These are phyloP conservation scores for Phycodurus eques DNA, from an alignment of 2,113 vertebrate species.

Conservation along the genomic window DNA sequence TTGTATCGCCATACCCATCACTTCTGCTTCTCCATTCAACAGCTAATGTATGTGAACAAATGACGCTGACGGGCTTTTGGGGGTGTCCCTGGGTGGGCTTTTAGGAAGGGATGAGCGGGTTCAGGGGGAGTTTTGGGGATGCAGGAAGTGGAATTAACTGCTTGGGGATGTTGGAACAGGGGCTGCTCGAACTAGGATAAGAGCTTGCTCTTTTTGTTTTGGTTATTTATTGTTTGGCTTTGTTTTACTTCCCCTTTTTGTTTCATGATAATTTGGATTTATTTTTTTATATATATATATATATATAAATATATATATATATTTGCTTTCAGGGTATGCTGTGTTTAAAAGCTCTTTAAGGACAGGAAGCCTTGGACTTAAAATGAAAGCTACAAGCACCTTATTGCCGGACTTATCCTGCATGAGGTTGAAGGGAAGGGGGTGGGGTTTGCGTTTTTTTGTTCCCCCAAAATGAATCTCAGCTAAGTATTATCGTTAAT, in stretches of 20 bases:
- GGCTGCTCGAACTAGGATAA: constrained; percentile 55
- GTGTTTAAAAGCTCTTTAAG: constrained; percentile 58
- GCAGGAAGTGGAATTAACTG: constrained; percentile 41
- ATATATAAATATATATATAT: too few relatives aligned
- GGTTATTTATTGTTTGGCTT: constrained; percentile 61
- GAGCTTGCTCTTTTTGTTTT: constrained; percentile 54
- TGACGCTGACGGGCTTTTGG: constrained; percentile 68
- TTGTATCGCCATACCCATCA: constrained; percentile 79
- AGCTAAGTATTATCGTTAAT: constrained; percentile 44
- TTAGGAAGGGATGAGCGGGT: constrained; percentile 32
- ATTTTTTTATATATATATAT: constrained; percentile 1
- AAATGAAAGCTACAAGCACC: constrained; percentile 75
- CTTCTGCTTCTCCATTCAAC: constrained; percentile 81
- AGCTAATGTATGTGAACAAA: constrained; percentile 82
- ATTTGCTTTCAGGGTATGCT: constrained; percentile 71
- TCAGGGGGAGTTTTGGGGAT: constrained; percentile 21
- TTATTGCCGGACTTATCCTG: constrained; percentile 64
- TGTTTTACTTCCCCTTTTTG: constrained; percentile 49
- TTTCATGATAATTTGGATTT: constrained; percentile 53
- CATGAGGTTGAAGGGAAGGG: constrained; percentile 62
- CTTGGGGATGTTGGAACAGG: constrained; percentile 44
- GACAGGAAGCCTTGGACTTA: constrained; percentile 60
- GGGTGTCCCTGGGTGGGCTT: constrained; percentile 60
- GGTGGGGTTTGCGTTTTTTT: constrained; percentile 43
- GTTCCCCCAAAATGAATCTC: constrained; percentile 37